Base-by-base conservation (phyloP, 2,888 invertebrate species). In the Hipparchia sbordonii region DNA sequence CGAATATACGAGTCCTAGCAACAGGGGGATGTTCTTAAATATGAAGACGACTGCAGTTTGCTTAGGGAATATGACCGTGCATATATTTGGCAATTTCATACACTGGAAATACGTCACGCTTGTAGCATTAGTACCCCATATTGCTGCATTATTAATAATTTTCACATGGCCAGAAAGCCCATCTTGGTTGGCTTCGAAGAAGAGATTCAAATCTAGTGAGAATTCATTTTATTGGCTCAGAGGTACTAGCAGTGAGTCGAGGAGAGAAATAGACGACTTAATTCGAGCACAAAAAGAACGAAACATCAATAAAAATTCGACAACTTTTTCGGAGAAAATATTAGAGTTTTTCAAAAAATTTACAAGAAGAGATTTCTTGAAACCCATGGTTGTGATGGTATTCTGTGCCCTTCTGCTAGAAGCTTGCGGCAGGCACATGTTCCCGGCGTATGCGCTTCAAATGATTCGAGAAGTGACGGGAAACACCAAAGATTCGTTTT, bases 161-260 rank as follows among this genome's bases (percentile, higher is more conserved):
- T 81, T 86, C 10, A 89, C 94, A 0, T 85, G 95, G 77, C 95
- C 95, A 0, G 96, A 96, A 83, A 94, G 95, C 13, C 96, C 96
- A 0, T 87, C 91, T 10, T 96, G 95, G 95, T 80, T 96, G 60
- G 89, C 95, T 0, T 89, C 93, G 1, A 94, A 92, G 72, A 91
- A 90, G 1, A 85, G 87, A n/a, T 83, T 87, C 0, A 87, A 88
- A 6, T 88, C 94, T 70, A 95, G 95, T 0, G 88, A 93, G 74
- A 81, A 85, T 7, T 86, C 94, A 0, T 94, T 95, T 23, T 86
- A 88, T 62, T 94, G 91, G 87, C 89, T 95, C 63, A 85, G 95
- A 73, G 95, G 95, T 33, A 79, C 80, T 6, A 71, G 75, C 45
- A 74, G 79, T 12, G 74, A 79, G 12, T 78, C 84, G 0, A 72